Evolutionary conservation across 2,888 invertebrate species (phyloP), one percentile per base, ranked within the genome.

Genomic region (Caradrina kadenii): DNA sequence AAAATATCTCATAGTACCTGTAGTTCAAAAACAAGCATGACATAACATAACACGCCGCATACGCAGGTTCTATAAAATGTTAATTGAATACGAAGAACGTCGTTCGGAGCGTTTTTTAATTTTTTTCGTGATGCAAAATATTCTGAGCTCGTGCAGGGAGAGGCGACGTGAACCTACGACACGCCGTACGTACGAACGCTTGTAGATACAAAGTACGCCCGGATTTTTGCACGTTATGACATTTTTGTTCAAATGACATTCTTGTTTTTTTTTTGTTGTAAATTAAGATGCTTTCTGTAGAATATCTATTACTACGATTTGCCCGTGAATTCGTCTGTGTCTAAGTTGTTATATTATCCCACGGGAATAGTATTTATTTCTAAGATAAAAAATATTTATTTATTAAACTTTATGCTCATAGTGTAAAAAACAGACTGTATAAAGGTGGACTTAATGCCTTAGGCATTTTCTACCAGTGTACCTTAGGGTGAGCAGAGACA

Each of bases 171-270:
- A 52, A 31, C 63, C 73, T 55, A 59, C 53, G 54, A 50, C 52
- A 69, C 62, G 50, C 63, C 11, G 50, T 50, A 59, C 48, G 60
- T 70, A 63, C 61, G 26, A 55, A 53, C 54, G 53, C 66, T 55
- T 49, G 69, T 70, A 67, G 48, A 49, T 53, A 66, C 45, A 21
- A 19, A 42, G 19, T 58, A 65, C 26, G 21, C 54, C 62, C 39
- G 69, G 53, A 71, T 73, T 80, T 78, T 76, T 76, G 63, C 65
- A 53, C 71, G 71, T 80, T 76, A 72, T 76, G 68, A 72, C 77
- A 80, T 80, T 80, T 71, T 81, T 73, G 69, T 39, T 39, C 65
- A 59, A 82, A 81, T 80, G 1, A 80, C 73, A 83, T 83, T 80
- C 63, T 73, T 71, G 58, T 15, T 35, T 62, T 68, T 54, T 69